Conservation (phyloP, 2,888 invertebrate species). For the Torymus aiolomorphi region DNA sequence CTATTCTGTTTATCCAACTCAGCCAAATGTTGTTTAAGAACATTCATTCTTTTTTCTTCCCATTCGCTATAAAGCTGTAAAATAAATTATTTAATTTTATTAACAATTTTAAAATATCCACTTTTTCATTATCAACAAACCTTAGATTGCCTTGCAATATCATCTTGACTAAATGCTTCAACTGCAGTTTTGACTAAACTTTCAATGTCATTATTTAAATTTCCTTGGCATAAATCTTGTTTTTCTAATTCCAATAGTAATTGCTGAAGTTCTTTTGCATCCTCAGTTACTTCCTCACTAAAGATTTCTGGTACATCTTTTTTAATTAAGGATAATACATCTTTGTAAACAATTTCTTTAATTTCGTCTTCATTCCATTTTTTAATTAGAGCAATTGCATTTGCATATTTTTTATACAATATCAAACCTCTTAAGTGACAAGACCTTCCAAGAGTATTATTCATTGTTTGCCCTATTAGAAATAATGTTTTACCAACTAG, state of each 20-base stretch:
- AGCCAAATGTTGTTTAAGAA: conserved; percentile 79
- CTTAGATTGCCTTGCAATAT: conserved; percentile 78
- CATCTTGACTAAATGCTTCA: conserved; percentile 78
- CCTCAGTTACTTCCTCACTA: conserved; percentile 70
- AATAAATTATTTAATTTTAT: conserved; percentile 25
- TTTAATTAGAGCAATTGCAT: conserved; percentile 71
- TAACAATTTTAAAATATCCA: conserved; percentile 7
- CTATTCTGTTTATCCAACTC: conserved; percentile 76
- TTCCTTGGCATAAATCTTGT: conserved; percentile 64
- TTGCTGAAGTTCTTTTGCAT: conserved; percentile 71
- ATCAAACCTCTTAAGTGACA: conserved; percentile 82
- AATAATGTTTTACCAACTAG: conserved; percentile 90
- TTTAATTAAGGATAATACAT: conserved; percentile 73
- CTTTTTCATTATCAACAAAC: conserved; percentile 3
- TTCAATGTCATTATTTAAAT: conserved; percentile 77
- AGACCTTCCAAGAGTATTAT: conserved; percentile 78
- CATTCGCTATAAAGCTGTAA: conserved; percentile 79
- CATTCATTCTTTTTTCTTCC: conserved; percentile 78
- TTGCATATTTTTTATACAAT: conserved; percentile 82
- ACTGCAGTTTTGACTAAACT: conserved; percentile 78
- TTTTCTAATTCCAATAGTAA: conserved; percentile 62
- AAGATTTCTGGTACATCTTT: conserved; percentile 69
- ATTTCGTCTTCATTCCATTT: conserved; percentile 63
- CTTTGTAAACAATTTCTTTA: conserved; percentile 72
- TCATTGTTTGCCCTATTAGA: conserved; percentile 78